Percentiles rank a stretch among this genome's conserved stretches.
These are phyloP conservation scores for Chrysocyon brachyurus DNA, from an alignment of 2,797 vertebrate genomes.

Conservation along the genomic window DNA sequence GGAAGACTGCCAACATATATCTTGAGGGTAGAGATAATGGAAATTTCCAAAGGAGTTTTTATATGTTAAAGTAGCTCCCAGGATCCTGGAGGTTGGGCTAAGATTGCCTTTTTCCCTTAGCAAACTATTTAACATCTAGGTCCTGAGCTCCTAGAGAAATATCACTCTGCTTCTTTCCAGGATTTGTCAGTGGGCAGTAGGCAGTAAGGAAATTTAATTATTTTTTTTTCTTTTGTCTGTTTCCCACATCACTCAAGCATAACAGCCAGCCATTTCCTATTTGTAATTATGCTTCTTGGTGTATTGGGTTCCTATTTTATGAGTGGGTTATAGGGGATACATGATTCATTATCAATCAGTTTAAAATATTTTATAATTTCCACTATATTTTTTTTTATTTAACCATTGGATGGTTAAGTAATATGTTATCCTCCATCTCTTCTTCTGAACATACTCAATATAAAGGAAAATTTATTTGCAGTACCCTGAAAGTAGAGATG, in stretches of 20 bases:
- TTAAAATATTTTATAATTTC: not conserved
- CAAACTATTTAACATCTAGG: not conserved
- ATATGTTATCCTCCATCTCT: not conserved
- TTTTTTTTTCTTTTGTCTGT: not conserved
- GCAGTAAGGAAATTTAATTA: not conserved
- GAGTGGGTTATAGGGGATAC: rapidly evolving
- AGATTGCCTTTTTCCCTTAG: not conserved
- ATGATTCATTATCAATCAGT: not conserved
- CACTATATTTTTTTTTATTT: not conserved
- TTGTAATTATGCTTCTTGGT: not conserved
- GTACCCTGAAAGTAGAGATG: not conserved
- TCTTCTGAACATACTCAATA: not conserved
- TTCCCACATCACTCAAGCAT: not conserved
- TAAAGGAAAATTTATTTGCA: not conserved
- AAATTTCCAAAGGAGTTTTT: not conserved
- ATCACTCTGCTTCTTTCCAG: not conserved
- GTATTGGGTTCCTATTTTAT: not conserved
- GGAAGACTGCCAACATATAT: not conserved
- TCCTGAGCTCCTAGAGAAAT: not conserved
- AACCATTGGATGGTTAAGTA: not conserved
- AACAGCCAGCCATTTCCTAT: not conserved
- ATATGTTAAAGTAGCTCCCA: not conserved
- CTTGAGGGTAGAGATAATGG: not conserved
- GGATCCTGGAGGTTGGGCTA: not conserved
- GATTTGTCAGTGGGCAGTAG: not conserved